phyloP scores from a whole-genome alignment of 2,797 vertebrate genomes.

The Allobates femoralis region DNA sequence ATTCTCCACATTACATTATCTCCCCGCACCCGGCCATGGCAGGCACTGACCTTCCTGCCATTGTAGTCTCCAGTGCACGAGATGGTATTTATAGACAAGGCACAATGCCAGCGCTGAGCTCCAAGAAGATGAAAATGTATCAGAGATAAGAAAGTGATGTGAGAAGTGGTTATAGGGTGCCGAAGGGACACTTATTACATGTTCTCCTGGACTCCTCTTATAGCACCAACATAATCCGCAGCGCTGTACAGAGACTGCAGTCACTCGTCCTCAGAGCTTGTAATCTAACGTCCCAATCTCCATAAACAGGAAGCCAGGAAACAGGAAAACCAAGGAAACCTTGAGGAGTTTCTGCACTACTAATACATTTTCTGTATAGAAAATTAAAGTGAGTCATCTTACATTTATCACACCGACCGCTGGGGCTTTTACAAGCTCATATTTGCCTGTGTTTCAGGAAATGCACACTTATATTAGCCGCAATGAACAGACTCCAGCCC shows the following conservation, averaged over 20 bases:
- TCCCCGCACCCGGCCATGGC: neutral
- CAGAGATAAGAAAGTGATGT: neutral
- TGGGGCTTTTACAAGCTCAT: too few relatives aligned
- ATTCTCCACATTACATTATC: conserved; percentile 15
- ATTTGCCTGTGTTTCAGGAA: too few relatives aligned
- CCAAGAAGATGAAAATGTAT: conserved; percentile 1
- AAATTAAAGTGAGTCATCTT: too few relatives aligned
- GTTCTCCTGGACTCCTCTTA: neutral
- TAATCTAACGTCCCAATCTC: too few relatives aligned
- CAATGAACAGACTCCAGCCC: too few relatives aligned
- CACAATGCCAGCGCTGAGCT: neutral
- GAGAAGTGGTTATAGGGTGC: neutral
- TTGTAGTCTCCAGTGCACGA: neutral
- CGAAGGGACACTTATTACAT: neutral
- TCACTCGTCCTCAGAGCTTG: too few relatives aligned
- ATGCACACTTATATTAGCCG: too few relatives aligned
- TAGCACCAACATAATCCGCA: neutral
- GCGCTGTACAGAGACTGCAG: neutral
- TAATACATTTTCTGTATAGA: too few relatives aligned
- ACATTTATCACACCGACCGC: too few relatives aligned
- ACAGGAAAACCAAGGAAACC: too few relatives aligned
- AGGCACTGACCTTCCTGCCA: conserved; percentile 34
- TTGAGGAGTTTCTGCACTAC: too few relatives aligned
- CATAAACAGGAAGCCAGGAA: too few relatives aligned
- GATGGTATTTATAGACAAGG: neutral